Evolutionary conservation across 2,888 invertebrate species (phyloP), one percentile per base, ranked within the genome.

Genomic region (Trimorus sp.): DNA sequence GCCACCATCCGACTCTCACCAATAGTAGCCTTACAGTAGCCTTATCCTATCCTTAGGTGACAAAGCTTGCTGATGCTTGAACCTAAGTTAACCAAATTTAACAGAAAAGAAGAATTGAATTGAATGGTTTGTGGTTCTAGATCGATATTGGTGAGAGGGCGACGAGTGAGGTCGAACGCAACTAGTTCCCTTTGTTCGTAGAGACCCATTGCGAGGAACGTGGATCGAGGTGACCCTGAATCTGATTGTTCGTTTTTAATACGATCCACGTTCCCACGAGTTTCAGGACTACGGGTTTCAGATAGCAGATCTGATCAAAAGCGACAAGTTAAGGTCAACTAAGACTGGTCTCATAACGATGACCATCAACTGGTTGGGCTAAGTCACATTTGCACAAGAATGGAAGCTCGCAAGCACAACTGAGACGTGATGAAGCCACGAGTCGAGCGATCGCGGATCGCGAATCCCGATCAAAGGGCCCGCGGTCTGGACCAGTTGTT

Each of bases 261-360:
- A 2, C 45, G 9, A 63, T 87, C 88, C 89, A 89, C 86, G 88
- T 88, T 87, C 83, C 88, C 88, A 78, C 78, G 54, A 83, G 74
- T 77, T 68, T 83, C 26, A 83, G 83, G 84, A 85, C 87, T 88
- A 87, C 85, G 70, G 85, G 84, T 82, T 84, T 56, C 16, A 81
- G 84, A 83, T 76, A 83, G 87, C 89, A 85, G 87, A 87, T 84
- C 86, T 86, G 90, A 90, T 89, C 90, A 89, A 90, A 87, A 84
- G 80, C 81, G 71, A 66, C 76, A 75, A 70, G 75, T 58, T 80
- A 45, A 45, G 80, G 54, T 75, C 60, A 80, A 79, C 83, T 76
- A 83, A 82, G 65, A 66, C 38, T 66, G 37, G 42, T 74, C 26
- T 36, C 15, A 49, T 51, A 45, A 45, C 48, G 70, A 58, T 48